phyloP scores from a whole-genome alignment of 2,113 vertebrate genomes.

The Gorilla gorilla region DNA sequence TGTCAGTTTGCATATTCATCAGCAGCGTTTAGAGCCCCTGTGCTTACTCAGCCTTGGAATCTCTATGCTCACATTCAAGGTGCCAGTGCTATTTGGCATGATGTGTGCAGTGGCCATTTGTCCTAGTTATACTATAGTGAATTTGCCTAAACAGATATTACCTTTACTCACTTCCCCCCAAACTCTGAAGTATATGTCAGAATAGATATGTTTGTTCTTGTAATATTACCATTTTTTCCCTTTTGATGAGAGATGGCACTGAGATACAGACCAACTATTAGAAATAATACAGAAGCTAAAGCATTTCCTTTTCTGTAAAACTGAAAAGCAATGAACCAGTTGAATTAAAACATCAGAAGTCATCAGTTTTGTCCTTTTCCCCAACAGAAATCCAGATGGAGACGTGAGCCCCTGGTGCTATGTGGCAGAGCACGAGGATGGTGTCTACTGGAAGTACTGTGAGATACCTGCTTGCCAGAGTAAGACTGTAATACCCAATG shows the following conservation, averaged over 20 bases:
- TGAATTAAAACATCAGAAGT: not conserved
- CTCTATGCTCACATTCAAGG: not conserved
- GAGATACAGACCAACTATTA: not conserved
- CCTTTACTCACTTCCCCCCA: not conserved
- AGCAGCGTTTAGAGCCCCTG: not conserved
- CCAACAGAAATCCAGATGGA: slow-evolving; percentile 94
- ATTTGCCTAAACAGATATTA: not conserved
- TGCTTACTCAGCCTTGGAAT: not conserved
- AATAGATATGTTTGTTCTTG: not conserved
- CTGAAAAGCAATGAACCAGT: not conserved
- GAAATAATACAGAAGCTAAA: not conserved
- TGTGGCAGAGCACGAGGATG: slow-evolving; percentile 94
- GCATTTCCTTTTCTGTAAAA: not conserved
- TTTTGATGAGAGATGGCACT: not conserved
- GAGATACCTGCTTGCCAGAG: slow-evolving; percentile 95
- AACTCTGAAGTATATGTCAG: not conserved
- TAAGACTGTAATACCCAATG: slow-evolving; percentile 79
- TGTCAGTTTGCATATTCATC: not conserved
- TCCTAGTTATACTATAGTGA: not conserved
- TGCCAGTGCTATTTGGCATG: not conserved
- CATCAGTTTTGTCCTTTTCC: not conserved
- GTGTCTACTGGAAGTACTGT: slow-evolving; percentile 97
- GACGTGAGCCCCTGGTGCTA: slow-evolving; percentile 99
- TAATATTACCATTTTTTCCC: not conserved
- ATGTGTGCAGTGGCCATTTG: not conserved